A percentile compares a stretch with the other conserved stretches of the same genome.
phyloP scores from a whole-genome alignment of 2,113 vertebrate species.

The Brachionichthys hirsutus region DNA sequence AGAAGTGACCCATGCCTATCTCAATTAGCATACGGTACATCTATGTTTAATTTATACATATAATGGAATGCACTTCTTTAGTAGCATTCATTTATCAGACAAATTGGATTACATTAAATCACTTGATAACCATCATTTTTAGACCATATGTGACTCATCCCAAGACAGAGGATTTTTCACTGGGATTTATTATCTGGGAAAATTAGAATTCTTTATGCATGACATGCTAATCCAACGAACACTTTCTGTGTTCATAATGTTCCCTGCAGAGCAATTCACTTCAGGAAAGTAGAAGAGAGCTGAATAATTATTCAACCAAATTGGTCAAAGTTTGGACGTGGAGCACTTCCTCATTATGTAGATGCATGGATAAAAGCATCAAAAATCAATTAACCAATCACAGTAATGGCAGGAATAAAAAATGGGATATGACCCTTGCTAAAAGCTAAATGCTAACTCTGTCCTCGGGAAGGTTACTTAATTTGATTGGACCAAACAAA shows the following conservation, averaged over 20 bases:
- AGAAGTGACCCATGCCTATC: neutral
- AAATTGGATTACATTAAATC: constrained; percentile 11
- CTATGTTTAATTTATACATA: constrained; percentile 2
- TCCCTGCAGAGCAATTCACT: constrained; percentile 27
- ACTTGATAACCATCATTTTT: constrained; percentile 15
- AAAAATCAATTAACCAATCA: too few relatives aligned
- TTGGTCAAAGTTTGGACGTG: constrained; percentile 8
- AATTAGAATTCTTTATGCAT: constrained; percentile 44
- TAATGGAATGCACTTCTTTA: neutral
- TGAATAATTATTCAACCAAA: constrained; percentile 25
- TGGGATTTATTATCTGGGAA: constrained; percentile 33
- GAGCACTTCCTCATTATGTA: constrained; percentile 1
- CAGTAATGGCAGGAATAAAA: too few relatives aligned
- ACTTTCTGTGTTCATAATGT: constrained; percentile 27
- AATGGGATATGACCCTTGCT: too few relatives aligned
- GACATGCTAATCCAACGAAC: constrained; percentile 29
- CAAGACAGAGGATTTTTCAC: constrained; percentile 20
- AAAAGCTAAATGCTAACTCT: too few relatives aligned
- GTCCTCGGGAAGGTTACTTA: too few relatives aligned
- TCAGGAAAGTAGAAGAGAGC: constrained; percentile 17
- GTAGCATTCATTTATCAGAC: constrained; percentile 13
- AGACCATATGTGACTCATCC: constrained; percentile 13
- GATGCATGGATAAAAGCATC: neutral
- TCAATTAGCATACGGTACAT: neutral
- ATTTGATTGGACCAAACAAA: too few relatives aligned